phyloP scores from a whole-genome alignment of 2,888 invertebrate species.

The Tachina grossa region DNA sequence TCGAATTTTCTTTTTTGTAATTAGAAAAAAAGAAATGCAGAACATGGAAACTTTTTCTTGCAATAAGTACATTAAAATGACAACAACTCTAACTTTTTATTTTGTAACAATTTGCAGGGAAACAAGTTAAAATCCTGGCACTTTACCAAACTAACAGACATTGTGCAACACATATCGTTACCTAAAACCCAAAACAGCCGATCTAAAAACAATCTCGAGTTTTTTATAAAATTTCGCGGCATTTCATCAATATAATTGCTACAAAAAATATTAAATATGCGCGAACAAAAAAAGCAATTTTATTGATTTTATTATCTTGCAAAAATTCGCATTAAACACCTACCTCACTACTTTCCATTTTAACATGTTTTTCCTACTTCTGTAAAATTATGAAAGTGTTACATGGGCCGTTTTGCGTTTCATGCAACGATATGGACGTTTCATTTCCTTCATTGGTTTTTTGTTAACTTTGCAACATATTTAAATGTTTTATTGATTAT shows the following conservation, averaged over 20 bases:
- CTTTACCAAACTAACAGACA: constrained; percentile 54
- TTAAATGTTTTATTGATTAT: constrained; percentile 56
- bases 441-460: background rate
- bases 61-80: constrained; percentile 34
- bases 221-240: no score
- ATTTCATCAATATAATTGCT: no score
- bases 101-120: constrained; percentile 1
- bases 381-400: no score
- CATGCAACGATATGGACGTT: background rate
- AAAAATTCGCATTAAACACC: no score
- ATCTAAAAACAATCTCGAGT: no score
- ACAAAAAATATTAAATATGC: no score
- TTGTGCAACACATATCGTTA: background rate
- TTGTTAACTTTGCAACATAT: constrained; percentile 44
- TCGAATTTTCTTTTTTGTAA: background rate
- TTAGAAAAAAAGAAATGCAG: background rate
- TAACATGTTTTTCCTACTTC: no score
- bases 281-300: no score
- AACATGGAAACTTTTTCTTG: constrained; percentile 32
- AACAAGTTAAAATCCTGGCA: constrained; percentile 58
- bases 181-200: no score
- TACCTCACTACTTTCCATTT: no score
- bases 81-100: constrained; percentile 40
- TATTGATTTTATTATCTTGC: no score
- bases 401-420: no score